Evolutionary conservation across 2,113 vertebrate genomes (phyloP), one percentile per base, ranked within the genome.

Genomic region (Phrynosoma platyrhinos): DNA sequence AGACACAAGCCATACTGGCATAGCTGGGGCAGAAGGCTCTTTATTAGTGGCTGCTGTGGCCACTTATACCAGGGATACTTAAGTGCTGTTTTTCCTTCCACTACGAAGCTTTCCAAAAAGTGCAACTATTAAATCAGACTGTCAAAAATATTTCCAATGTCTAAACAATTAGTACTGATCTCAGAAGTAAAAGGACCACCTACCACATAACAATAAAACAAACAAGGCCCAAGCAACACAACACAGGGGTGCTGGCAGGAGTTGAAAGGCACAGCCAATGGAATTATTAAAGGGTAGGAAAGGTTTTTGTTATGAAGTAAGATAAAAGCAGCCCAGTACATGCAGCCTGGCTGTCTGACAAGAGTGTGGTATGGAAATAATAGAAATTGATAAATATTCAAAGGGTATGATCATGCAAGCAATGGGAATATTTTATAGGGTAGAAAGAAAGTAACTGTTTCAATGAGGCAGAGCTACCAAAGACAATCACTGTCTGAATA

Each of bases 341-440:
- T 55, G 72, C 52, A 91, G 92, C 79, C 91, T 82, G 93, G 86
- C 77, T 72, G 91, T 87, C 76, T 74, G 82, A 87, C 1, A 7
- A 62, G 80, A 68, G 36, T 75, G 83, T 66, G 87, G 86, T 89
- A 94, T 90, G 89, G 92, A 89, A 92, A 86, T 89, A 92, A 92
- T 89, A 93, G 87, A 90, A 90, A 89, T 85, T 90, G 83, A 93
- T 94, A 95, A 95, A 94, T 93, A 94, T 94, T 95, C 95, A 92
- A 89, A 90, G 89, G 86, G 77, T 87, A 87, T 81, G 86, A 93
- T 88, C 94, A 90, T 92, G 90, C 90, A 94, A 81, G 90, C 47
- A 88, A 85, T 68, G 88, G 68, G 84, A 91, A 92, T 92, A 92
- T 55, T 55, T 66, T 87, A 87, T 27, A 62, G 85, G 84, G n/a